Conservation (phyloP, 2,888 invertebrate genomes). For the Tiliacea aurago region DNA sequence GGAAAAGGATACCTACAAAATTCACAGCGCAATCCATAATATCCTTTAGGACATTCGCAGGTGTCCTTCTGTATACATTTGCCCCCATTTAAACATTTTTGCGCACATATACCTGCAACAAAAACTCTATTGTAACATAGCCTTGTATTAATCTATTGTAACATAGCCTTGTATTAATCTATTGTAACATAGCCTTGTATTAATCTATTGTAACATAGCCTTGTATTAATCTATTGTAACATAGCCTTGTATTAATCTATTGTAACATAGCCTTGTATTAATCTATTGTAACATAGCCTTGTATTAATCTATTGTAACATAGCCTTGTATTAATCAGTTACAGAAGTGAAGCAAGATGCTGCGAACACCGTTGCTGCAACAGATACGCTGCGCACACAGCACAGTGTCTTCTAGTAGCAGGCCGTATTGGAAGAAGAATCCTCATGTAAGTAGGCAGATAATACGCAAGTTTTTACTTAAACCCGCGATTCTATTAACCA, state of each 20-base stretch:
- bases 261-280: no score
- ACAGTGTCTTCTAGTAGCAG: constrained; percentile 63
- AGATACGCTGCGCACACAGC: constrained; percentile 77
- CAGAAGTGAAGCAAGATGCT: constrained; percentile 70
- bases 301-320: neutral
- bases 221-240: constrained; percentile 17
- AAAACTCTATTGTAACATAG: constrained; percentile 26
- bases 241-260: no score
- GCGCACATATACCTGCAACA: constrained; percentile 95
- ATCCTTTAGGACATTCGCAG: constrained; percentile 97
- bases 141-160: constrained; percentile 10
- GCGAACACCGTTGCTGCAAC: constrained; percentile 73
- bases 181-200: no score
- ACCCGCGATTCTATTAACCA: neutral
- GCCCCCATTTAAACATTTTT: constrained; percentile 98
- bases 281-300: neutral
- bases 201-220: no score
- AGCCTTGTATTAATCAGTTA: constrained; percentile 39
- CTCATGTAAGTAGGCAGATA: constrained; percentile 77
- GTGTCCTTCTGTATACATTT: constrained; percentile 98
- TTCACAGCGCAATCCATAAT: constrained; percentile 97
- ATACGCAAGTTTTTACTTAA: neutral
- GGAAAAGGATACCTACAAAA: constrained; percentile 93
- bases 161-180: constrained; percentile 8
- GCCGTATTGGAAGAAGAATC: constrained; percentile 85